Percentiles rank a stretch among this genome's conserved stretches.
phyloP scores from a whole-genome alignment of 2,888 invertebrate genomes.

The Thumatha senex region DNA sequence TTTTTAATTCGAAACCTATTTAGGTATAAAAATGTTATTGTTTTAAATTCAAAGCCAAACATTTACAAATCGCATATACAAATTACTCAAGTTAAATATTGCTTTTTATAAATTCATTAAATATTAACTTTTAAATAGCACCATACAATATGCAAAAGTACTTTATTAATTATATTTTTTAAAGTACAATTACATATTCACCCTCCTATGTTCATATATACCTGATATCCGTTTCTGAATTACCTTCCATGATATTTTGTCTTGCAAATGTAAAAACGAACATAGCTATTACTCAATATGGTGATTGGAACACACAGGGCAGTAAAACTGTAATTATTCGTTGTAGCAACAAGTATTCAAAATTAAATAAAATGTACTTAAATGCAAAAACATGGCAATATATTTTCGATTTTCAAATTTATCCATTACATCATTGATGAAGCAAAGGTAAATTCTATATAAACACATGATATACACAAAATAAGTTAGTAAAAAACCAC shows the following conservation, averaged over 20 bases:
- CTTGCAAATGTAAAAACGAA: conserved; percentile 12
- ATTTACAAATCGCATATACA: conserved; percentile 41
- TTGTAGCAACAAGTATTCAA: conserved; percentile 63
- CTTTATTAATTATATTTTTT: conserved; percentile 43
- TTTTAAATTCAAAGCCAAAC: conserved; percentile 41
- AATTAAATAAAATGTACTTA: conserved; percentile 64
- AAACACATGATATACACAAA: conserved; percentile 48
- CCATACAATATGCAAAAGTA: conserved; percentile 68
- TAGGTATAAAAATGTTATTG: conserved; percentile 19
- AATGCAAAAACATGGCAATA: conserved; percentile 82
- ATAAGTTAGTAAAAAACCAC: conserved; percentile 58
- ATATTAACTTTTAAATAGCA: conserved; percentile 64
- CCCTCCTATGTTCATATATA: conserved; percentile 32
- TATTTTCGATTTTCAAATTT: conserved; percentile 61
- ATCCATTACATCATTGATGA: conserved; percentile 47
- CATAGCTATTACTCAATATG: conserved; percentile 35
- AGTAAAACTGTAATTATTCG: conserved; percentile 53
- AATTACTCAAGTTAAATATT: conserved; percentile 43
- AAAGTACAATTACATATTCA: conserved; percentile 62
- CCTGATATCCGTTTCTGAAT: conserved; percentile 11
- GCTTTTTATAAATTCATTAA: conserved; percentile 32
- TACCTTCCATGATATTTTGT: conserved; percentile 16
- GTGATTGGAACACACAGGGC: conserved; percentile 72
- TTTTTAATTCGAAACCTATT: conserved; percentile 33
- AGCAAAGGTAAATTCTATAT: conserved; percentile 50